Conservation (phyloP, 2,888 invertebrate genomes). For the Trichogramma evanescens region DNA sequence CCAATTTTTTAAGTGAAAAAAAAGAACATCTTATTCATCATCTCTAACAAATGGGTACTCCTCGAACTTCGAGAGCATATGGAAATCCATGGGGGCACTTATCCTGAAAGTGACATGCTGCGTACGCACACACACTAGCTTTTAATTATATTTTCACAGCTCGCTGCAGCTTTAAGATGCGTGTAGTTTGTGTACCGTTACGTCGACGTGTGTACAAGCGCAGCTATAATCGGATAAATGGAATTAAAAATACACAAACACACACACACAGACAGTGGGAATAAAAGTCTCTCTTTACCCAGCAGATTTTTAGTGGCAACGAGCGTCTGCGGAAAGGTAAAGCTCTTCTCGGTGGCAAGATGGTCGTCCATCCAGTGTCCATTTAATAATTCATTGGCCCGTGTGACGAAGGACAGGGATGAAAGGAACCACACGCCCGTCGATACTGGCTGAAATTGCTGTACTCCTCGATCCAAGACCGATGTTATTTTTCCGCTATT, state of each 20-base stretch:
- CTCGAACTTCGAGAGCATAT: too few species aligned
- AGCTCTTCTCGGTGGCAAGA: conserved; percentile 13
- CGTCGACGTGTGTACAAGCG: not conserved
- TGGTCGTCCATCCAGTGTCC: conserved; percentile 17
- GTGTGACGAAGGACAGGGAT: conserved; percentile 9
- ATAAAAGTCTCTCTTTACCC: conserved; percentile 12
- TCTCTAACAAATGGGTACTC: too few species aligned
- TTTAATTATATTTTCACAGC: too few species aligned
- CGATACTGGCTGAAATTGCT: not conserved
- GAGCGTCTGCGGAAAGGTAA: conserved; percentile 15
- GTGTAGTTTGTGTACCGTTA: too few species aligned
- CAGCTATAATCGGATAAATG: not conserved
- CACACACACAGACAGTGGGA: not conserved
- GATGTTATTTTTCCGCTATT: conserved; percentile 18
- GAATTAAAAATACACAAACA: not conserved
- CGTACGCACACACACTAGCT: too few species aligned
- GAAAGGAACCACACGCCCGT: conserved; percentile 9
- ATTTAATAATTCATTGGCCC: conserved; percentile 19
- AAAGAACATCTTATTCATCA: too few species aligned
- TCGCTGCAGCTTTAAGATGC: too few species aligned
- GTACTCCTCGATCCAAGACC: not conserved
- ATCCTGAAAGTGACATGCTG: too few species aligned
- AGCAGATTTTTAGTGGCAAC: conserved; percentile 19
- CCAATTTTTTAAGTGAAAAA: too few species aligned
- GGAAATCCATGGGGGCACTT: too few species aligned